Base-by-base conservation (phyloP, 2,888 invertebrate species). In the Dryocosmus kuriphilus region DNA sequence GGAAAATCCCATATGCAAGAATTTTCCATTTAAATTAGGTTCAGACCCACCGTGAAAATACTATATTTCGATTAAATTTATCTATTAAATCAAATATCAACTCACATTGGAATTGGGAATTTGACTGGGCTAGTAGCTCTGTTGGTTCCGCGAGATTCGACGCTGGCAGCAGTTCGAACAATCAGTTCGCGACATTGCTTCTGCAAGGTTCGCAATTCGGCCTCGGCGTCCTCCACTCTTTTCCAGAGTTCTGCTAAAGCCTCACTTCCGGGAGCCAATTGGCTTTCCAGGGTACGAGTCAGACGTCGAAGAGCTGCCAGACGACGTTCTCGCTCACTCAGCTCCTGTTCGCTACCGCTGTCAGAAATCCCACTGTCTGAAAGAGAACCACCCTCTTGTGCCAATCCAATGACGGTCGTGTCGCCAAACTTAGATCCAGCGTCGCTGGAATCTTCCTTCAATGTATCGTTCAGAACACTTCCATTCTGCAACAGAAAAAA, bases 311-410 rank as follows among this genome's bases (percentile, higher is more conserved):
- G 92, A 1, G 94, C 95, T n/a, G 94, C 93, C 57, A 96, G 92
- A 2, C 95, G 93, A 51, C 94, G 93, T 82, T 96, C 96, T 55
- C 96, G 93, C 77, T 95, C 94, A 82, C 94, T 94, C 75, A 91
- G 92, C 92, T 91, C 95, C 82, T 95, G 95, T 92, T 92, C 94
- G 88, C 93, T 95, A 87, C 96, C 96, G 79, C 95, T 95, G 89
- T 96, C 96, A 11, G 95, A 96, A 85, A 96, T 96, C n/a, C 96
- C 96, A 41, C 95, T 95, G 92, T 96, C 96, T 0, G 96, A 96
- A 79, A 95, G 92, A n/a, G 95, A 95, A 80, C 95, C 95, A 86
- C 94, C 94, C 77, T 92, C 93, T 90, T 90, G 88, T 8, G 82
- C 85, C 61, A 88, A 83, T 79, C 84, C 86, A 82, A 86, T 87